A percentile compares a stretch with the other conserved stretches of the same genome.
Evolutionary conservation across 2,797 vertebrate genomes (phyloP).

Genomic region (Ctenosaura bakeri): DNA sequence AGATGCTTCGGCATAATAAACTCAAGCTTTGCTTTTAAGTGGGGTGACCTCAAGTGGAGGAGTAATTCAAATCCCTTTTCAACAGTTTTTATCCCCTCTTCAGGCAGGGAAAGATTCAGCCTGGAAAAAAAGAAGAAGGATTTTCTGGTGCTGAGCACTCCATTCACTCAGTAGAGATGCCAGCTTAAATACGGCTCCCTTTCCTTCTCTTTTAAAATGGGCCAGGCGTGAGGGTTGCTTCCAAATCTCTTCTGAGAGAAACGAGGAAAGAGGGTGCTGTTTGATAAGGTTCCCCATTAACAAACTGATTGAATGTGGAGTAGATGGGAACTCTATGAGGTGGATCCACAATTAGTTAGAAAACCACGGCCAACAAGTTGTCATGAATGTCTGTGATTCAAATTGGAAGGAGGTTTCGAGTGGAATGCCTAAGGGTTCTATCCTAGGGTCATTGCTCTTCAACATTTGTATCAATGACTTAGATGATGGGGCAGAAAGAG

Average conservation of each 20-base stretch:
- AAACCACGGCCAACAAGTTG: too few relatives aligned
- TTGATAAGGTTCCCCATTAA: too few relatives aligned
- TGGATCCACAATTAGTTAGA: too few relatives aligned
- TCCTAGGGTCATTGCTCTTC: too few relatives aligned
- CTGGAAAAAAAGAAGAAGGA: slow-evolving; percentile 40
- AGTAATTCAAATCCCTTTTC: slow-evolving; percentile 59
- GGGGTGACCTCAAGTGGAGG: slow-evolving; percentile 62
- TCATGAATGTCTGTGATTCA: too few relatives aligned
- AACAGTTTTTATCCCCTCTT: slow-evolving; percentile 61
- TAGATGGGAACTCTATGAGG: too few relatives aligned
- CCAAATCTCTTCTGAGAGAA: neutral
- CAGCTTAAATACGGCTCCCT: neutral
- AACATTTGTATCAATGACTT: too few relatives aligned
- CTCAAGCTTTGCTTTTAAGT: slow-evolving; percentile 56
- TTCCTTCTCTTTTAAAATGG: neutral
- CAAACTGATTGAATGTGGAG: too few relatives aligned
- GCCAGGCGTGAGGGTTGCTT: neutral
- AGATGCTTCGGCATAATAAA: slow-evolving; percentile 65
- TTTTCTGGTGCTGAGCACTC: slow-evolving; percentile 38
- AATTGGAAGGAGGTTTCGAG: too few relatives aligned
- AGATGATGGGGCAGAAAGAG: too few relatives aligned
- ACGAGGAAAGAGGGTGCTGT: neutral
- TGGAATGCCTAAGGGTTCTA: too few relatives aligned
- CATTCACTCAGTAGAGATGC: neutral
- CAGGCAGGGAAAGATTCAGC: neutral